Evolutionary conservation across 92 coral and sea anemone genomes (phyloP).

Genomic region (Actinostola sp.): DNA sequence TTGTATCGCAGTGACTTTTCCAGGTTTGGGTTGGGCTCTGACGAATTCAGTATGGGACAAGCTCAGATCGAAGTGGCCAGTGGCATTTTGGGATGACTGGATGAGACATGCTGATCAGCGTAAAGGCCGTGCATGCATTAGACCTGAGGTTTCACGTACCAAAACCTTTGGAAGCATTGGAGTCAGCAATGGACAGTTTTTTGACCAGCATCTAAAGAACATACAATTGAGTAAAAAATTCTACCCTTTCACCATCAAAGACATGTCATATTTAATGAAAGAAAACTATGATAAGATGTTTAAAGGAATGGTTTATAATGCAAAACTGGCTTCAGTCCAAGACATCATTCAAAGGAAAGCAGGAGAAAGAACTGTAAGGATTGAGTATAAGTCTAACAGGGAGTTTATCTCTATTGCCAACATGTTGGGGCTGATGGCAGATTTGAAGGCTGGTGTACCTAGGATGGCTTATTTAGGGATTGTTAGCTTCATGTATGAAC

Average conservation of each 20-base stretch:
- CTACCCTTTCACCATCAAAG: constrained; percentile 67
- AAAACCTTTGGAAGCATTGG: constrained; percentile 86
- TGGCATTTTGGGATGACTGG: constrained; percentile 98
- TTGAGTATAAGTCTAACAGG: constrained; percentile 63
- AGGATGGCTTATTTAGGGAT: constrained; percentile 90
- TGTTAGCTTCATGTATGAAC: constrained; percentile 70
- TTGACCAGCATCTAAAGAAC: constrained; percentile 76
- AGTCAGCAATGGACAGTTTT: constrained; percentile 90
- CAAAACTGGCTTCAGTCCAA: constrained; percentile 65
- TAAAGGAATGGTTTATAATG: constrained; percentile 52
- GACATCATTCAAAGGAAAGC: constrained; percentile 58
- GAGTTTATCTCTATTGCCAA: constrained; percentile 64
- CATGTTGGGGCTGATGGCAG: constrained; percentile 75
- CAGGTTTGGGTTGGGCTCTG: constrained; percentile 95
- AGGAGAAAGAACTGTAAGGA: constrained; percentile 51
- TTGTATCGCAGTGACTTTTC: constrained; percentile 90
- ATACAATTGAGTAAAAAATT: constrained; percentile 70
- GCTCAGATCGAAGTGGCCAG: constrained; percentile 84
- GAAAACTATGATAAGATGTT: constrained; percentile 71
- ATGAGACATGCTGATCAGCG: constrained; percentile 90
- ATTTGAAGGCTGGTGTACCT: constrained; percentile 88
- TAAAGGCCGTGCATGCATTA: constrained; percentile 73
- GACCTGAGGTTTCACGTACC: constrained; percentile 92
- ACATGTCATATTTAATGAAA: constrained; percentile 77
- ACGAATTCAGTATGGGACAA: constrained; percentile 76